Evolutionary conservation across 2,888 invertebrate genomes (phyloP).

Genomic region (Nomada ferruginata): DNA sequence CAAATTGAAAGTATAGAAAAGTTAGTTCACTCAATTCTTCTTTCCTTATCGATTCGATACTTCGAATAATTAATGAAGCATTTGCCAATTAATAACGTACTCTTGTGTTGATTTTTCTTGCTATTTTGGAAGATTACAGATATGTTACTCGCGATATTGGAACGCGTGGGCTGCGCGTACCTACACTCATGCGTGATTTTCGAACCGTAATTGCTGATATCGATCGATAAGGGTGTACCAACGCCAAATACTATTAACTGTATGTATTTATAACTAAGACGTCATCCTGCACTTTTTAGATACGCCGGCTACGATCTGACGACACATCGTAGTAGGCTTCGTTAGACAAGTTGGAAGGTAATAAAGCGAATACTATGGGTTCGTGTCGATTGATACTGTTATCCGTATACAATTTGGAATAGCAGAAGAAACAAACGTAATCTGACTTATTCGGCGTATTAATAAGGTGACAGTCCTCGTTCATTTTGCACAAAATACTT

Average conservation of each 20-base stretch:
- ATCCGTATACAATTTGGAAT: neutral
- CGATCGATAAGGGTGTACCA: slow-evolving; percentile 36
- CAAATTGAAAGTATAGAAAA: neutral
- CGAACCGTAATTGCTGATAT: slow-evolving; percentile 50
- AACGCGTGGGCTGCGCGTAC: too few species aligned
- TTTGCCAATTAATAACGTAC: too few species aligned
- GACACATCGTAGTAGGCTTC: slow-evolving; percentile 7
- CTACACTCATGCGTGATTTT: slow-evolving; percentile 5
- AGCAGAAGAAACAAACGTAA: too few species aligned
- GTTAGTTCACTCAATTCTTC: too few species aligned
- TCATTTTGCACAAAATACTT: too few species aligned
- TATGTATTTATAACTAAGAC: slow-evolving; percentile 4
- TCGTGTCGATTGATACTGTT: neutral
- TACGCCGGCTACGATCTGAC: neutral
- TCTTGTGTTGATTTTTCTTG: too few species aligned
- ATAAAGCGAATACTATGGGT: slow-evolving; percentile 6
- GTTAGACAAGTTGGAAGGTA: neutral
- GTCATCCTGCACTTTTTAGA: neutral
- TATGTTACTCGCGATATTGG: too few species aligned
- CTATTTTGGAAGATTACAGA: too few species aligned
- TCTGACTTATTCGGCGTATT: neutral
- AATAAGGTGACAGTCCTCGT: too few species aligned
- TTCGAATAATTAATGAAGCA: too few species aligned
- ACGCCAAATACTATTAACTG: slow-evolving; percentile 25
- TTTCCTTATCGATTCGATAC: too few species aligned